Percentiles rank a stretch among this genome's conserved stretches.
Evolutionary conservation across 2,113 vertebrate genomes (phyloP).

Genomic region (Lagopus muta): DNA sequence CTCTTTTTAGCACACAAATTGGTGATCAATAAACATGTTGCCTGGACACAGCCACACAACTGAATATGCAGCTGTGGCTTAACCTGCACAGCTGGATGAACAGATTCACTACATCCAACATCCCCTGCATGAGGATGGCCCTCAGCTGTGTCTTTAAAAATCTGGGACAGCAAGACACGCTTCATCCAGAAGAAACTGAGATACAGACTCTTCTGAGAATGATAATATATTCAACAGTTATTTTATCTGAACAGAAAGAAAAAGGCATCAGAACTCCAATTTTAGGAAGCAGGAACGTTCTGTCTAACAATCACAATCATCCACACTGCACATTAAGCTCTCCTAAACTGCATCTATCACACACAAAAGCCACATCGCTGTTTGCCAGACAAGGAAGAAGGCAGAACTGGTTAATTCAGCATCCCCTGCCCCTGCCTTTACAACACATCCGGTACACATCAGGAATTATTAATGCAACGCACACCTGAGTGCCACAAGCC

Average conservation of each 20-base stretch:
- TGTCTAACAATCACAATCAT: slow-evolving; percentile 13
- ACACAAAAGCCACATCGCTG: background rate
- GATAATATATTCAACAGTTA: background rate
- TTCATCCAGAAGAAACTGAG: background rate
- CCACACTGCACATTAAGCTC: slow-evolving; percentile 5
- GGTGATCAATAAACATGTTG: background rate
- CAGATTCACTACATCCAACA: background rate
- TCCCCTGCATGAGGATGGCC: background rate
- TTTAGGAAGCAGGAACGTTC: background rate
- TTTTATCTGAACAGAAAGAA: slow-evolving; percentile 11
- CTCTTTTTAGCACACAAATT: background rate
- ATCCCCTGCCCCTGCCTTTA: background rate
- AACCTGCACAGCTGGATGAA: slow-evolving; percentile 5
- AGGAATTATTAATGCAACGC: background rate
- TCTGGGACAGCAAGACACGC: background rate
- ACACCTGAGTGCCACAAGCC: background rate
- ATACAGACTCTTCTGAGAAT: background rate
- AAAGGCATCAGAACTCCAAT: background rate
- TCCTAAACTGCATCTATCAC: background rate
- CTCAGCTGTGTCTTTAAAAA: slow-evolving; percentile 12
- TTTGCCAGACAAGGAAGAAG: background rate
- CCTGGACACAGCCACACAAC: background rate
- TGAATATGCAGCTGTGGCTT: background rate
- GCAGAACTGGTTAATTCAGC: background rate
- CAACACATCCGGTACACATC: background rate